Percentiles rank a stretch among this genome's conserved stretches.
Evolutionary conservation across 2,888 invertebrate genomes (phyloP).

Genomic region (Plutella xylostella): DNA sequence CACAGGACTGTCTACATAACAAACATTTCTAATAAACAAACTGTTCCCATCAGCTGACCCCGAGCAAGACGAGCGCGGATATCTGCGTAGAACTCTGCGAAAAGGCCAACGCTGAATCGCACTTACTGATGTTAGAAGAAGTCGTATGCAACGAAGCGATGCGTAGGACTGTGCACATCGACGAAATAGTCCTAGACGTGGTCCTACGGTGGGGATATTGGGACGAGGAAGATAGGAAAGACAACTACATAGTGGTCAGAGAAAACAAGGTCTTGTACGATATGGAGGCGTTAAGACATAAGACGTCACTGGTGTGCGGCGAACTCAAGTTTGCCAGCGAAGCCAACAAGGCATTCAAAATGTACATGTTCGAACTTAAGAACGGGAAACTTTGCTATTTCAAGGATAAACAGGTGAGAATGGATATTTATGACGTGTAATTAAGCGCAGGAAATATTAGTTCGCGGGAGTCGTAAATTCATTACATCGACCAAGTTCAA

Average conservation of each 20-base stretch:
- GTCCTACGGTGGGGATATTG: constrained; percentile 89
- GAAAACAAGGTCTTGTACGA: constrained; percentile 56
- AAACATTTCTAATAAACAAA: too few species aligned
- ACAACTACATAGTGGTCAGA: constrained; percentile 81
- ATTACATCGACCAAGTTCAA: too few species aligned
- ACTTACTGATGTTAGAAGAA: constrained; percentile 83
- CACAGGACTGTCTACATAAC: too few species aligned
- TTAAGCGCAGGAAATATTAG: too few species aligned
- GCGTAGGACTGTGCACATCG: constrained; percentile 81
- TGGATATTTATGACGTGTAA: too few species aligned
- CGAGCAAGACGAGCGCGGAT: constrained; percentile 81
- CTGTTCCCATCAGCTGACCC: constrained; percentile 79
- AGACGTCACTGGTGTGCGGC: constrained; percentile 75
- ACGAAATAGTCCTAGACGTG: constrained; percentile 76
- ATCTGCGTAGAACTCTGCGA: constrained; percentile 78
- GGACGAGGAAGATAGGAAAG: constrained; percentile 86
- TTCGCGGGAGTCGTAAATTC: too few species aligned
- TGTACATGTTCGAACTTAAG: constrained; percentile 83
- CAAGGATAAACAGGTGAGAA: constrained; percentile 79
- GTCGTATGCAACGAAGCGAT: constrained; percentile 80
- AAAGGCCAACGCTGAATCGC: constrained; percentile 73
- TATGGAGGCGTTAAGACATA: constrained; percentile 64
- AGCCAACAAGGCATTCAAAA: constrained; percentile 79
- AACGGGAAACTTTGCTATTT: constrained; percentile 81
- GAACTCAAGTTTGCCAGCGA: constrained; percentile 85